A percentile compares a stretch with the other conserved stretches of the same genome.
Conservation (phyloP, 2,797 vertebrate genomes). For the Sebastes minor region DNA sequence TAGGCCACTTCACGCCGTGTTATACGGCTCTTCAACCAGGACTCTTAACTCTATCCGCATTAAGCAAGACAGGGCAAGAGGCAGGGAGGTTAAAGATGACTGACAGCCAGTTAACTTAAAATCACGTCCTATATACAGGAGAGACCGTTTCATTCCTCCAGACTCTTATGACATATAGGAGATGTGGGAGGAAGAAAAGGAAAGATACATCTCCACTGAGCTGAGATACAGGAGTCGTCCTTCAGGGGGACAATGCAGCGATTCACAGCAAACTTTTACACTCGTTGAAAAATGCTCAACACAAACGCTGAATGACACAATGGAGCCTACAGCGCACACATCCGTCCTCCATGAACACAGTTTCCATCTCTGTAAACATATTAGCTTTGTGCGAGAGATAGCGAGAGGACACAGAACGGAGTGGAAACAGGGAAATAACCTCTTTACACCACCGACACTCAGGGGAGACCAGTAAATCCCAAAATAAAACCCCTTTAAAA, state of each 20-base stretch:
- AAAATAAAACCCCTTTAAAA: conserved; percentile 76
- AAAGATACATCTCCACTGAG: background rate
- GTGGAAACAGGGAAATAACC: conserved; percentile 68
- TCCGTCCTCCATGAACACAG: conserved; percentile 36
- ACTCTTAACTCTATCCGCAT: conserved; percentile 71
- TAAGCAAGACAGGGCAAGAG: conserved; percentile 38
- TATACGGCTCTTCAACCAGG: conserved; percentile 65
- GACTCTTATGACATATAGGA: conserved; percentile 11
- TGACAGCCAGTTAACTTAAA: conserved; percentile 60
- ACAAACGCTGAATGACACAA: conserved; percentile 61
- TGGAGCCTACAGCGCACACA: conserved; percentile 45
- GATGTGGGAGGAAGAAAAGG: background rate
- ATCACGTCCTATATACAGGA: conserved; percentile 7
- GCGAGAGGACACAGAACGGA: conserved; percentile 43
- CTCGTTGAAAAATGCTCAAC: conserved; percentile 50
- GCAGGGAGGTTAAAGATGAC: conserved; percentile 47
- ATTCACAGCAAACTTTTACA: conserved; percentile 40
- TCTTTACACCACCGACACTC: conserved; percentile 70
- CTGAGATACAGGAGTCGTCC: conserved; percentile 18
- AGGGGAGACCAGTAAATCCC: conserved; percentile 74
- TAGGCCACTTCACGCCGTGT: conserved; percentile 69
- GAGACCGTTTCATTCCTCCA: conserved; percentile 1
- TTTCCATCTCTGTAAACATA: conserved; percentile 66
- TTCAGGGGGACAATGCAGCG: conserved; percentile 36
- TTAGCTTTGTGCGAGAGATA: conserved; percentile 45